These are phyloP conservation scores for Dendropsophus ebraccatus DNA, from an alignment of 2,113 vertebrate genomes.

Conservation along the genomic window DNA sequence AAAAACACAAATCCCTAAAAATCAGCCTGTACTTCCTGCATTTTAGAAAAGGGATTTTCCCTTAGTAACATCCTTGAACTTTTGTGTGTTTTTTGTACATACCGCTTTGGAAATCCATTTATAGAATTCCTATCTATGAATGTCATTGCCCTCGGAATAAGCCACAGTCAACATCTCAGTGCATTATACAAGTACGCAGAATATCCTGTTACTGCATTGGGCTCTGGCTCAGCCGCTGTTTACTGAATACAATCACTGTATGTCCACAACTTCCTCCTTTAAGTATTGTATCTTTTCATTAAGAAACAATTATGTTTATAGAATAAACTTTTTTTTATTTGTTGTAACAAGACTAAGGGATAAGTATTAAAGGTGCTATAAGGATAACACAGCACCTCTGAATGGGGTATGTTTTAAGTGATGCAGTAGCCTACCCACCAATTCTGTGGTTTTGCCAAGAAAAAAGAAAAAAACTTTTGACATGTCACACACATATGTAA, in stretches of 20 bases:
- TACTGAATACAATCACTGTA: not conserved
- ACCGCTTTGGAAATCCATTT: not conserved
- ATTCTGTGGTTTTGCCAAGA: too few species aligned
- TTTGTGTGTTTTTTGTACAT: not conserved
- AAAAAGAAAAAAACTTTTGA: too few species aligned
- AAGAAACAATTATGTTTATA: not conserved
- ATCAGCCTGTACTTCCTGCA: not conserved
- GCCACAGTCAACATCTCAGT: not conserved
- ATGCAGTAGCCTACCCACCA: too few species aligned
- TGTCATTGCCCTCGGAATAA: not conserved
- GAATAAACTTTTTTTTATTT: not conserved
- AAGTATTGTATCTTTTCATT: not conserved
- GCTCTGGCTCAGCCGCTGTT: not conserved
- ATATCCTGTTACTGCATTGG: not conserved
- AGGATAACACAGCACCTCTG: too few species aligned
- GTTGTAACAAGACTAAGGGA: too few species aligned
- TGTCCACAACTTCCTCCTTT: not conserved
- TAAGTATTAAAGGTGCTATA: too few species aligned
- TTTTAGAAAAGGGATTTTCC: not conserved
- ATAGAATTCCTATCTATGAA: not conserved
- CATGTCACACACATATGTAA: too few species aligned
- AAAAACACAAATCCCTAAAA: not conserved
- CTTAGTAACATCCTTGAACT: constrained; percentile 2
- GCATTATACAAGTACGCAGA: not conserved
- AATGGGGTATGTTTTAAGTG: too few species aligned